phyloP scores from a whole-genome alignment of 2,113 vertebrate genomes.

The Corythornis madagascariensis region DNA sequence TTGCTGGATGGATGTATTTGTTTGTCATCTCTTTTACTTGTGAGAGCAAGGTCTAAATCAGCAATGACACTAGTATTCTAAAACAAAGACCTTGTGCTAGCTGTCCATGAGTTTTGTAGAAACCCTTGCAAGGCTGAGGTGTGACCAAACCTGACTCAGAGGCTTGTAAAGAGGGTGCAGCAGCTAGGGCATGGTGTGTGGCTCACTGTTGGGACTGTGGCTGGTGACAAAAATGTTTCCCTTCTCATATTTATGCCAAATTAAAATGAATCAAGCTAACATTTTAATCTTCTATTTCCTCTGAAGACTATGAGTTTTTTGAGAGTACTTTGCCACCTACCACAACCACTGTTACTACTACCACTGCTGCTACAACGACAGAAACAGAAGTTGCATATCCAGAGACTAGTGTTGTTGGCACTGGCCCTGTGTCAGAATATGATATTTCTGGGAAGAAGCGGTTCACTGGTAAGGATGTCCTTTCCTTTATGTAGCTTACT shows the following conservation, averaged over 20 bases:
- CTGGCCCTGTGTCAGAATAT: conserved; percentile 82
- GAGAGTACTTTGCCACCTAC: conserved; percentile 77
- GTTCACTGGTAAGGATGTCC: conserved; percentile 85
- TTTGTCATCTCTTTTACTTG: not conserved
- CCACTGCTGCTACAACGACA: not conserved
- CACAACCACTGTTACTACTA: conserved; percentile 36
- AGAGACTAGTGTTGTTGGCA: conserved; percentile 70
- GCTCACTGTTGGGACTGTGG: not conserved
- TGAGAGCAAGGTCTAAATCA: not conserved
- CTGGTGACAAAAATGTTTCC: not conserved
- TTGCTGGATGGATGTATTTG: not conserved
- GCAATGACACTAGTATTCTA: not conserved
- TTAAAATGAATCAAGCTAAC: not conserved
- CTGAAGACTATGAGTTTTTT: conserved; percentile 74
- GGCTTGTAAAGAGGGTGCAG: rapidly evolving
- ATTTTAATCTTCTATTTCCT: not conserved
- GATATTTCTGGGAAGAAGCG: conserved; percentile 90
- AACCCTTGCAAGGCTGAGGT: not conserved
- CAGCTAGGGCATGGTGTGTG: not conserved
- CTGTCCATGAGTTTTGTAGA: not conserved
- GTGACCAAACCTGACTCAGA: not conserved
- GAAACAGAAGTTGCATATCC: not conserved
- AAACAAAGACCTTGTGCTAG: not conserved
- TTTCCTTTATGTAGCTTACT: not conserved
- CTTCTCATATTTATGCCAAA: not conserved